Base-by-base conservation (phyloP, 92 coral and sea anemone genomes). In the Porites lobata region DNA sequence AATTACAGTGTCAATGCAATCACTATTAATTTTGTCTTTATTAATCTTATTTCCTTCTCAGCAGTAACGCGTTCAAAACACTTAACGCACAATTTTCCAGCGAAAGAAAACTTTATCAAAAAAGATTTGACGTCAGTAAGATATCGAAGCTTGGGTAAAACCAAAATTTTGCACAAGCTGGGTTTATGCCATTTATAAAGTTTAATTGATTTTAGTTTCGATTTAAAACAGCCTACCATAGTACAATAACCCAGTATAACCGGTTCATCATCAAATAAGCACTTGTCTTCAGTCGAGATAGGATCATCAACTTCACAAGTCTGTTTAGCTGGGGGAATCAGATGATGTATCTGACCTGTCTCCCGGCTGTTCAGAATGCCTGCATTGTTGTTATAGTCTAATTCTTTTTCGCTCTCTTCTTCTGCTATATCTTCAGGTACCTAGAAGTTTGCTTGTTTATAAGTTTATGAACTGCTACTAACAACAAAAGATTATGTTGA, bases 361-460 rank as follows among this genome's bases (percentile, higher is more conserved):
- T 95, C 98, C 67, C 91, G 86, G 86, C 85, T 91, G 89, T 95
- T 95, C 47, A 95, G 88, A 50, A 95, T 88, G 72, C 95, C 96
- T 12, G 98, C 94, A 90, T 93, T 89, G 94, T 91, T 91, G 93
- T 95, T 89, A 90, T 95, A 95, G 73, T 95, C 96, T 47, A 90
- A 83, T 52, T 89, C 94, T 68, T 66, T 87, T 9, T 95, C 85
- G 21, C 70, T 38, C 13, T 58, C 88, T 20, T 89, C 92, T 47
- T 84, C 93, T 19, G 96, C 77, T 61, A 61, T 68, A 21, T 88
- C 94, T 61, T 82, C 94, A 20, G 98, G 91, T 51, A 81, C 96
- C 98, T 94, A 82, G 73, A 82, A 90, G 85, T 88, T 93, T 87
- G 81, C 84, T 90, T 53, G 53, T 50, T 38, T 53, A 77, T 78